Base-by-base conservation (phyloP, 2,888 invertebrate species). In the Philaethria dido region DNA sequence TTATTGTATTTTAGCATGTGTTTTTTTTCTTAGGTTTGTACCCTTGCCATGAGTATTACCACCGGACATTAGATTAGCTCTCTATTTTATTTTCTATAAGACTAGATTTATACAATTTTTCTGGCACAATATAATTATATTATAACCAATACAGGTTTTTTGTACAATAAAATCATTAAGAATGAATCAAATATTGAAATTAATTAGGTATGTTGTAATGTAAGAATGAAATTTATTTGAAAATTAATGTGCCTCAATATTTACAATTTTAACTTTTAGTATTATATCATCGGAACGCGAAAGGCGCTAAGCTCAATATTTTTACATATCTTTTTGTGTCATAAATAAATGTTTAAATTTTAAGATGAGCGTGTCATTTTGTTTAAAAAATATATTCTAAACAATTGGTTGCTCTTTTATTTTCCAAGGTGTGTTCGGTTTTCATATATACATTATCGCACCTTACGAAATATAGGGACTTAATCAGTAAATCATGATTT, bases 41-140 rank as follows among this genome's bases (percentile, higher is more conserved):
- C 42, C 48, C 50, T 69, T 69, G 69, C 69, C 66, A 69, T 69
- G 61, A 42, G 18, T 61, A 64, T 44, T 59, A 62, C 63, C 67
- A 64, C 64, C 48, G 61, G 47, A 60, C 52, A 47, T 50, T 44
- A 25, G 39, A n/a, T 57, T 61, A 62, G 66, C 63, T 69, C 63
- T 62, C 66, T 62, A 59, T 52, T 57, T 44, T 33, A 29, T 8
- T 54, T 1, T 11, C 6, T 25, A 13, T 33, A 33, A n/a, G 16
- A 29, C 16, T 20, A 22, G 2, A 22, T 57, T 55, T 22, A 22
- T 22, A 57, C 22, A 57, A 25, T 2, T 47, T 11, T 20, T 42
- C n/a, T 11, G 22, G 11, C 57, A 22, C 13, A 20, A n/a, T 55
- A 42, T 13, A 3, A 16, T n/a, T 57, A 4, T 11, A 22, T 39